Percentiles rank a stretch among this genome's conserved stretches.
These are phyloP conservation scores for Pteronotus mesoamericanus DNA, from an alignment of 2,797 vertebrate genomes.

Conservation along the genomic window DNA sequence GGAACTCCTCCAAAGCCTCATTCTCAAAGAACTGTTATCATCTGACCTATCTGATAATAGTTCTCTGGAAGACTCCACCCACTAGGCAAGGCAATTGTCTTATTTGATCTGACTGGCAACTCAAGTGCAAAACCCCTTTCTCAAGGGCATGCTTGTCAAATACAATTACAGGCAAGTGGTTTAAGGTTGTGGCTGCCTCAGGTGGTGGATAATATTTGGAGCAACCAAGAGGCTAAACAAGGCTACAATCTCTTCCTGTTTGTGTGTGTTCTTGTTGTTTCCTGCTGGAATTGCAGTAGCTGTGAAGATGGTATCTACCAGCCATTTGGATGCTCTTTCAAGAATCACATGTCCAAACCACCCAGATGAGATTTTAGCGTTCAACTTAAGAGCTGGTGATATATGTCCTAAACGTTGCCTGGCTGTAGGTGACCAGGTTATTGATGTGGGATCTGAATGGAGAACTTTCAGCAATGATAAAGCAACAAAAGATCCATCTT, in stretches of 20 bases:
- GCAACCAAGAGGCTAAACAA: background rate
- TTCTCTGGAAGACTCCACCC: background rate
- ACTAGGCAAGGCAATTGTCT: background rate
- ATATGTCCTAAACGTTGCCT: no score
- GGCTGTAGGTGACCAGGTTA: slow-evolving; percentile 93
- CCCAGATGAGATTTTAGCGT: no score
- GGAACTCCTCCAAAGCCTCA: background rate
- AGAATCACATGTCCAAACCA: no score
- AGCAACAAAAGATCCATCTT: slow-evolving; percentile 97
- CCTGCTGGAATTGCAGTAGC: no score
- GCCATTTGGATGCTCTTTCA: no score
- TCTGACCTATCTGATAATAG: background rate
- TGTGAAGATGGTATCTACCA: no score
- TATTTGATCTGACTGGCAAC: background rate
- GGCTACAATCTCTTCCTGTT: background rate
- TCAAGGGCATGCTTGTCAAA: background rate
- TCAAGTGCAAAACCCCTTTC: background rate
- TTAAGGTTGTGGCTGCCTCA: background rate
- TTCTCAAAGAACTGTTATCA: background rate
- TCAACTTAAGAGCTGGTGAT: no score
- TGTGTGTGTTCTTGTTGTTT: no score
- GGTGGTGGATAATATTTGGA: background rate
- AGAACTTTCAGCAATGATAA: slow-evolving; percentile 99
- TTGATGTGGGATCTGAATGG: slow-evolving; percentile 98
- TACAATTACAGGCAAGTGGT: background rate